Conservation (phyloP, 2,113 vertebrate genomes). For the Strix aluco region DNA sequence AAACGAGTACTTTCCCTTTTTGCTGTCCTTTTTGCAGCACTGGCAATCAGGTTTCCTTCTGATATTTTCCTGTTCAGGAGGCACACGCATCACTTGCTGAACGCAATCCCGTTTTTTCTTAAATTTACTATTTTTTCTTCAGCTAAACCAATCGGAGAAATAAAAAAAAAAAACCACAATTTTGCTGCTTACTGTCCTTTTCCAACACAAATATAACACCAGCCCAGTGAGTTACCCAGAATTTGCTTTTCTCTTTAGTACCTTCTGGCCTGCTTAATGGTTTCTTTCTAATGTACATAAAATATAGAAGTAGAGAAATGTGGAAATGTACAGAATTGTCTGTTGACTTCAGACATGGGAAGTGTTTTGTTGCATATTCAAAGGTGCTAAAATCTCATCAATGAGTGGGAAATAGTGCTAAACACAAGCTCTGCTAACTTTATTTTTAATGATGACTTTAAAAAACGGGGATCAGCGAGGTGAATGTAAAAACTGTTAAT, state of each 20-base stretch:
- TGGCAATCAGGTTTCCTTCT: background rate
- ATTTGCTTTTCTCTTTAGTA: conserved; percentile 22
- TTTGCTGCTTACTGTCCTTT: background rate
- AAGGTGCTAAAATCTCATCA: conserved; percentile 64
- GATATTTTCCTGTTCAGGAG: background rate
- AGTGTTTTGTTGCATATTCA: conserved; percentile 54
- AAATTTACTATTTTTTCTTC: conserved; percentile 10
- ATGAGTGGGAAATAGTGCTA: conserved; percentile 59
- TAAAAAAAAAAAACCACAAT: background rate
- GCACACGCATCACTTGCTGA: background rate
- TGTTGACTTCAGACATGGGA: conserved; percentile 41
- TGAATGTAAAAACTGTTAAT: conserved; percentile 82
- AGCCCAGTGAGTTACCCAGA: background rate
- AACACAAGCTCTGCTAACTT: conserved; percentile 69
- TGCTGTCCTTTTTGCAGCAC: background rate
- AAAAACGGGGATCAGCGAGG: conserved; percentile 72
- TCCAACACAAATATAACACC: background rate
- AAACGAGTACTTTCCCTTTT: background rate
- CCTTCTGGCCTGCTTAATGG: background rate
- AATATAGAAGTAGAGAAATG: background rate
- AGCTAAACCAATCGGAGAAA: background rate
- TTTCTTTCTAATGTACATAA: background rate
- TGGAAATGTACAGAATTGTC: background rate
- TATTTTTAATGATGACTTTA: conserved; percentile 80
- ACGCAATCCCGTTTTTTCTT: background rate